These are phyloP conservation scores for Montipora capitata DNA, from an alignment of 92 coral and sea anemone species.

Conservation along the genomic window DNA sequence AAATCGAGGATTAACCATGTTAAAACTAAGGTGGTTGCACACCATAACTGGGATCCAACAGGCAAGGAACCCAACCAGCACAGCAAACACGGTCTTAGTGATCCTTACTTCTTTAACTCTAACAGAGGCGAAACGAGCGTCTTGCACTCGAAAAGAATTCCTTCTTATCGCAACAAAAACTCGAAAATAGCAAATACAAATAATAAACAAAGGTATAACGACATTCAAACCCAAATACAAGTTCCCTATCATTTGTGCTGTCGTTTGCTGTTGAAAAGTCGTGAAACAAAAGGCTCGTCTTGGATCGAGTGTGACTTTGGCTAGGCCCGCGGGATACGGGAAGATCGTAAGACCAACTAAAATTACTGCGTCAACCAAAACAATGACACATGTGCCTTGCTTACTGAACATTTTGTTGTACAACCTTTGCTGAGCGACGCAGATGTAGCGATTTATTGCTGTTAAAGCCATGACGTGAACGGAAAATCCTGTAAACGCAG, in stretches of 20 bases:
- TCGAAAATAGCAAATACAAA: slow-evolving; percentile 53
- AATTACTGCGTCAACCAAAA: slow-evolving; percentile 18
- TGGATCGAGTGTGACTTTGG: slow-evolving; percentile 58
- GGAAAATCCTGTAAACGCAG: slow-evolving; percentile 67
- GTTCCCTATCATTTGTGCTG: slow-evolving; percentile 12
- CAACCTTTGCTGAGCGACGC: slow-evolving; percentile 46
- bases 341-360: slow-evolving; percentile 16
- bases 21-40: slow-evolving; percentile 33
- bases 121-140: too few species aligned
- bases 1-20: slow-evolving; percentile 39
- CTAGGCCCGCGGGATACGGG: slow-evolving; percentile 46
- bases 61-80: slow-evolving; percentile 46
- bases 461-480: slow-evolving; percentile 74
- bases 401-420: slow-evolving; percentile 47
- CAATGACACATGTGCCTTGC: slow-evolving; percentile 23
- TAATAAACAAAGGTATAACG: slow-evolving; percentile 46
- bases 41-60: slow-evolving; percentile 67
- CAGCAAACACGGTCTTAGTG: slow-evolving; percentile 65
- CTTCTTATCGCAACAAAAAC: slow-evolving; percentile 6
- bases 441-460: slow-evolving; percentile 72
- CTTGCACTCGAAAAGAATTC: too few species aligned
- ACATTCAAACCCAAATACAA: slow-evolving; percentile 36
- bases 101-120: slow-evolving; percentile 54
- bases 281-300: slow-evolving; percentile 58
- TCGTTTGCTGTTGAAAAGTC: slow-evolving; percentile 13